These are phyloP conservation scores for Myoxocephalus aenaeus DNA, from an alignment of 2,797 vertebrate genomes.

Conservation along the genomic window DNA sequence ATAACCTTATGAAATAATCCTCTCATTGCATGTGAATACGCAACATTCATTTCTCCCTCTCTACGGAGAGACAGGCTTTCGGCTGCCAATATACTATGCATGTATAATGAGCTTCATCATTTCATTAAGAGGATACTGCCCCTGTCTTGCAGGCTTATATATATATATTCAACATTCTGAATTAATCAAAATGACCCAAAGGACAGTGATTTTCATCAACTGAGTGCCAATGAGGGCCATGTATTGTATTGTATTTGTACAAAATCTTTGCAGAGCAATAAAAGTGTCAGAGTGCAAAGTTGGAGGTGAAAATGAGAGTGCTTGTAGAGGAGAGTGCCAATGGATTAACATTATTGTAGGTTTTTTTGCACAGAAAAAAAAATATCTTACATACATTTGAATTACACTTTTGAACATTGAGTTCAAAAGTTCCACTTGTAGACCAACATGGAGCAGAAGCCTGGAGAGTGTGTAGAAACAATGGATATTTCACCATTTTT, in stretches of 20 bases:
- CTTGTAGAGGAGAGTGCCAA: slow-evolving; percentile 2
- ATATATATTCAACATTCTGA: slow-evolving; percentile 10
- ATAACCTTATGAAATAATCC: not conserved
- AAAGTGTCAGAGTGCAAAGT: slow-evolving; percentile 26
- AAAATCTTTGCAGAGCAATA: slow-evolving; percentile 23
- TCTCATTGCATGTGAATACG: slow-evolving; percentile 12
- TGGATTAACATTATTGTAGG: not conserved
- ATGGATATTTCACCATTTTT: not conserved
- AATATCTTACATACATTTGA: not conserved
- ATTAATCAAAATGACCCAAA: slow-evolving; percentile 13
- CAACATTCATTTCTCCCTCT: not conserved
- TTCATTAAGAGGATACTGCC: slow-evolving; percentile 1
- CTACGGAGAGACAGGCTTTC: slow-evolving; percentile 4
- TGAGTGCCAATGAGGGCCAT: slow-evolving; percentile 29
- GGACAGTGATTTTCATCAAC: slow-evolving; percentile 22
- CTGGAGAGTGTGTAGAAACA: not conserved
- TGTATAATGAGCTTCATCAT: slow-evolving; percentile 23
- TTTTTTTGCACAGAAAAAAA: not conserved
- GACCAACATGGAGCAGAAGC: not conserved
- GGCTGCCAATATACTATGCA: not conserved
- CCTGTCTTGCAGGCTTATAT: not conserved
- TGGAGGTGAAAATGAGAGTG: slow-evolving; percentile 3
- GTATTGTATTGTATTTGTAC: not conserved
- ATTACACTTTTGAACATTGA: not conserved
- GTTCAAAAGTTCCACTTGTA: not conserved